Evolutionary conservation across 2,797 vertebrate species (phyloP), one percentile per base, ranked within the genome.

Genomic region (Trachurus trachurus): DNA sequence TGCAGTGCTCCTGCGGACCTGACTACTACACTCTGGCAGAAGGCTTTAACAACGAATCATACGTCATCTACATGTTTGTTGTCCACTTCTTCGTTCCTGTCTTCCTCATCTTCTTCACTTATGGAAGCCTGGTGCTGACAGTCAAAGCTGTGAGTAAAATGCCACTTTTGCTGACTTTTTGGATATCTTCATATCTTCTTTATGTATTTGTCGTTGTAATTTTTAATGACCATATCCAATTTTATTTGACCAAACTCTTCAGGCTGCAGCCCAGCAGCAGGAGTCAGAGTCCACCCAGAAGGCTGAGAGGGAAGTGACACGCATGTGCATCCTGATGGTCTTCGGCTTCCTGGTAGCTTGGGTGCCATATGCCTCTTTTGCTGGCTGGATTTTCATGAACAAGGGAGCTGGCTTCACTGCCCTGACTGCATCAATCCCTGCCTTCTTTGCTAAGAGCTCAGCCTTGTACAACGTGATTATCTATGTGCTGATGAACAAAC

Each of bases 211-310:
- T 37, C 8, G 34, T 37, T 37, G 34, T 9, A 37, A 37, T 37
- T 9, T 37, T 37, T 9, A 9, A 37, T 37, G 34, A 37, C 34
- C 34, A 9, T 9, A 37, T 37, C 8, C 34, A 6, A 37, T 37
- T 37, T 9, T 9, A 34, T 37, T 37, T 37, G 34, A 9, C 34
- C 13, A 31, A 62, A 64, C 54, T 2, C 64, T 22, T 2, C 76
- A 97, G 97, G 96, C 96, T 31, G 95, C 96, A 1, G 95, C 96
- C 1, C 95, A 96, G 87, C 96, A 97, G 84, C 96, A 97, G 78
- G 96, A 97, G 57, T 96, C 96, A 0, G 96, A 91, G 17, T 95
- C 94, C 0, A 97, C 96, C 0, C 96, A 97, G 93, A 97, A 96
- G 80, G 96, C 96, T 0, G 96, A 97, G 92, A 93, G 78, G 74